These are phyloP conservation scores for Drosophila tani DNA, from an alignment of 1,140 invertebrate species.

Conservation along the genomic window DNA sequence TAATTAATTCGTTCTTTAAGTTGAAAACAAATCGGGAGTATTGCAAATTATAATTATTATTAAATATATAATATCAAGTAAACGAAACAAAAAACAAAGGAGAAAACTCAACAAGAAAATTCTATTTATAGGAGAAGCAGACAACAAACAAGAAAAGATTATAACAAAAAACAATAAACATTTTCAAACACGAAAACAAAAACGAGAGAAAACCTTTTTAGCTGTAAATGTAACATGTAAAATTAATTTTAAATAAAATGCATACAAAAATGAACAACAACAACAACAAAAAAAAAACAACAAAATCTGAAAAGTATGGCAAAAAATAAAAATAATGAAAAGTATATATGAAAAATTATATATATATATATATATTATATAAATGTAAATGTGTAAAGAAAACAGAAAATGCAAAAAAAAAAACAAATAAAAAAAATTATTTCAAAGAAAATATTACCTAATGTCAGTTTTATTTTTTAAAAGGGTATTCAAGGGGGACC, in stretches of 20 bases:
- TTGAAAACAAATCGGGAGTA: slow-evolving; percentile 76
- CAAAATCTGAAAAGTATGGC: slow-evolving; percentile 41
- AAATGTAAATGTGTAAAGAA: slow-evolving; percentile 77
- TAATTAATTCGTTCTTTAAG: slow-evolving; percentile 55
- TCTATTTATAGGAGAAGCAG: slow-evolving; percentile 59
- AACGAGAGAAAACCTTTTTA: slow-evolving; percentile 61
- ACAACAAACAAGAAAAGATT: slow-evolving; percentile 56
- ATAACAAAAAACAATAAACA: slow-evolving; percentile 38
- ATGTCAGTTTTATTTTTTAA: background rate
- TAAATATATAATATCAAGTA: slow-evolving; percentile 40
- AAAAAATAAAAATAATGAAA: slow-evolving; percentile 51
- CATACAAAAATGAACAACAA: slow-evolving; percentile 30
- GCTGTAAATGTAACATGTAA: slow-evolving; percentile 77
- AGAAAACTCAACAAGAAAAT: slow-evolving; percentile 35
- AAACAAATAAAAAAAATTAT: slow-evolving; percentile 61
- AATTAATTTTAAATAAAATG: slow-evolving; percentile 73
- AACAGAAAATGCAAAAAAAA: slow-evolving; percentile 69
- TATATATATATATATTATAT: slow-evolving; percentile 61
- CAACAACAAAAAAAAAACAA: slow-evolving; percentile 29
- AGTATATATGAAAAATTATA: slow-evolving; percentile 58
- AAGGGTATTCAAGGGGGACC: background rate
- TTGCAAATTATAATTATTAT: slow-evolving; percentile 68
- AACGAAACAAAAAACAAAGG: slow-evolving; percentile 31
- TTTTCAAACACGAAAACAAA: slow-evolving; percentile 38
- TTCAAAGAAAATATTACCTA: slow-evolving; percentile 52